phyloP scores from a whole-genome alignment of 2,113 vertebrate species.

The Urocitellus parryii region DNA sequence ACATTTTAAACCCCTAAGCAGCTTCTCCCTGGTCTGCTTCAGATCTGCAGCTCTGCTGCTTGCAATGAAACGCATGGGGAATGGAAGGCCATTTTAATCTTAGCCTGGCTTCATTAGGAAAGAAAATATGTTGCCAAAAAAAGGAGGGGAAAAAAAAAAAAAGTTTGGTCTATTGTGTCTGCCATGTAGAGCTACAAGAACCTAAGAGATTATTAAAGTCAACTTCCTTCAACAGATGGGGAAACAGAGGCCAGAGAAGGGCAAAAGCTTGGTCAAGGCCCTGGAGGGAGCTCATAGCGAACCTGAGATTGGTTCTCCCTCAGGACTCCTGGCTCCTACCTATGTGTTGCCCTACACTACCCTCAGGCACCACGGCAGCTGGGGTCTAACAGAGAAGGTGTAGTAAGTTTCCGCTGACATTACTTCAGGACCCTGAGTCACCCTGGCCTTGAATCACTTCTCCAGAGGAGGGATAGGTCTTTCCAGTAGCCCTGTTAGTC shows the following conservation, averaged over 20 bases:
- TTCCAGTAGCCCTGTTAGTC: slow-evolving; percentile 31
- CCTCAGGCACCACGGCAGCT: slow-evolving; percentile 39
- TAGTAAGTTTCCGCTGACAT: slow-evolving; percentile 31
- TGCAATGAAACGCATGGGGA: slow-evolving; percentile 53
- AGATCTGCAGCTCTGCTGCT: slow-evolving; percentile 57
- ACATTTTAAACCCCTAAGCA: slow-evolving; percentile 81
- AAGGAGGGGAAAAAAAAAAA: slow-evolving; percentile 1
- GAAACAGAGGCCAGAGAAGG: slow-evolving; percentile 56
- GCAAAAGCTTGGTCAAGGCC: slow-evolving; percentile 20
- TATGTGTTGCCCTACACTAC: neutral
- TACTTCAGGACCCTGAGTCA: slow-evolving; percentile 65
- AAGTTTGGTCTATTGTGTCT: slow-evolving; percentile 26
- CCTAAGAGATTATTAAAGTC: neutral
- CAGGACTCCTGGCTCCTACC: neutral
- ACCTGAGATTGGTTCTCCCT: neutral
- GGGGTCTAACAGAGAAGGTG: neutral
- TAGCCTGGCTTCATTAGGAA: slow-evolving; percentile 69
- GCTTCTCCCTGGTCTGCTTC: slow-evolving; percentile 73
- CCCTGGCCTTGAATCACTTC: slow-evolving; percentile 53
- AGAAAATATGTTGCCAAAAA: slow-evolving; percentile 57
- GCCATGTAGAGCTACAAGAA: slow-evolving; percentile 43
- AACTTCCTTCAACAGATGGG: slow-evolving; percentile 55
- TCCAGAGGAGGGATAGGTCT: slow-evolving; percentile 26
- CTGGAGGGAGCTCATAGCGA: neutral
- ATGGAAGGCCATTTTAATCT: slow-evolving; percentile 76